A percentile compares a stretch with the other conserved stretches of the same genome.
These are phyloP conservation scores for Triplophysa siluroides DNA, from an alignment of 2,113 vertebrate genomes.

Conservation along the genomic window DNA sequence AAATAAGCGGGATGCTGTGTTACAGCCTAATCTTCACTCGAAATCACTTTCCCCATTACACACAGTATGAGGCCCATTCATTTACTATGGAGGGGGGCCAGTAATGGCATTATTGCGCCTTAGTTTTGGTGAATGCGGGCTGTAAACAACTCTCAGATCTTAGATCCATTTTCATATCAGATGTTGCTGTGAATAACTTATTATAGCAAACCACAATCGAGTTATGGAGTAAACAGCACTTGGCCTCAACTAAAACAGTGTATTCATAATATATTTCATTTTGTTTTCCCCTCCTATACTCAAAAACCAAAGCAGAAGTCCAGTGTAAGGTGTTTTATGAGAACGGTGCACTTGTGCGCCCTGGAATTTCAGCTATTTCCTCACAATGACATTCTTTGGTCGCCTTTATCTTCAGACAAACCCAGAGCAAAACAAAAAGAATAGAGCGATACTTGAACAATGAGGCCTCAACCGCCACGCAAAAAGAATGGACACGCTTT, in stretches of 20 bases:
- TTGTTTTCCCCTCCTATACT: not conserved
- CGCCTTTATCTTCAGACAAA: slow-evolving; percentile 40
- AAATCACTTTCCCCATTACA: slow-evolving; percentile 35
- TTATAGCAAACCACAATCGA: not conserved
- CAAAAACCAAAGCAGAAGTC: not conserved
- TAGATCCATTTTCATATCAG: not conserved
- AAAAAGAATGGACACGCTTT: slow-evolving; percentile 2
- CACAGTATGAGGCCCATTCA: slow-evolving; percentile 33
- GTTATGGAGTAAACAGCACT: not conserved
- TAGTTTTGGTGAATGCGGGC: slow-evolving; percentile 5
- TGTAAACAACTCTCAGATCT: slow-evolving; percentile 21
- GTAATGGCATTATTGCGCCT: slow-evolving; percentile 14
- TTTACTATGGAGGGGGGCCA: slow-evolving; percentile 12
- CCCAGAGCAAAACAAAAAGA: slow-evolving; percentile 17
- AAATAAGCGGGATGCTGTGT: slow-evolving; percentile 13
- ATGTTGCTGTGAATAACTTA: not conserved
- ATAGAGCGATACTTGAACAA: not conserved
- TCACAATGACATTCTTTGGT: slow-evolving; percentile 37
- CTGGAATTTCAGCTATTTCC: slow-evolving; percentile 50
- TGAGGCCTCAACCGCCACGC: not conserved
- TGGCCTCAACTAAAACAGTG: too few species aligned
- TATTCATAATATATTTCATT: not conserved
- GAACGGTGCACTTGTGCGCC: slow-evolving; percentile 18
- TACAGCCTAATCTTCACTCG: slow-evolving; percentile 19
- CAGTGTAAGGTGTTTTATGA: slow-evolving; percentile 38